These are phyloP conservation scores for Oscheius sp. DNA, from an alignment of 2,888 invertebrate species.

Conservation along the genomic window DNA sequence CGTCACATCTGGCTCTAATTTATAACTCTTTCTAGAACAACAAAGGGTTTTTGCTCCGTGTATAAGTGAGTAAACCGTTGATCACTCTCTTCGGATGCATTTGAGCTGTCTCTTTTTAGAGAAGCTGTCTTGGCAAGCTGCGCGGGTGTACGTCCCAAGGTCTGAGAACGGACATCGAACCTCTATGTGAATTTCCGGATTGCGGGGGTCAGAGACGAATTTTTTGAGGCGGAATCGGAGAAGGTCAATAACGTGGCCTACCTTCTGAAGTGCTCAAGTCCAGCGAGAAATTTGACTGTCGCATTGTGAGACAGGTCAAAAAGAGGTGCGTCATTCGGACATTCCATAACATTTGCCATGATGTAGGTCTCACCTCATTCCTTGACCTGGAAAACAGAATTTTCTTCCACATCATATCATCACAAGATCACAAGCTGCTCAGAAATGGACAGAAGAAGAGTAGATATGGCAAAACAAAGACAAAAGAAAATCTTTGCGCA, in stretches of 20 bases:
- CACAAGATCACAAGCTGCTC: neutral
- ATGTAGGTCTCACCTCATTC: slow-evolving; percentile 12
- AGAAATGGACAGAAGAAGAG: too few relatives aligned
- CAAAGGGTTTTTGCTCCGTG: too few relatives aligned
- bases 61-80: neutral
- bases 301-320: slow-evolving; percentile 63
- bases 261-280: slow-evolving; percentile 59
- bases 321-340: slow-evolving; percentile 63
- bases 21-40: too few relatives aligned
- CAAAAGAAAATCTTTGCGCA: neutral
- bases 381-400: slow-evolving; percentile 6
- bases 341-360: slow-evolving; percentile 54
- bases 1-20: slow-evolving; percentile 7
- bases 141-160: slow-evolving; percentile 18
- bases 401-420: too few relatives aligned
- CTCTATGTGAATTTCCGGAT: slow-evolving; percentile 23
- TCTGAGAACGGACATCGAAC: slow-evolving; percentile 22
- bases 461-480: neutral
- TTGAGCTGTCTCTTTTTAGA: slow-evolving; percentile 1
- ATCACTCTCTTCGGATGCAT: neutral
- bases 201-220: neutral
- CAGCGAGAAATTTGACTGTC: slow-evolving; percentile 54
- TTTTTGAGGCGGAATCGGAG: neutral
- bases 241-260: slow-evolving; percentile 26
- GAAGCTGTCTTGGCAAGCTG: slow-evolving; percentile 4